Base-by-base conservation (phyloP, 2,797 vertebrate genomes). In the Cuculus canorus region DNA sequence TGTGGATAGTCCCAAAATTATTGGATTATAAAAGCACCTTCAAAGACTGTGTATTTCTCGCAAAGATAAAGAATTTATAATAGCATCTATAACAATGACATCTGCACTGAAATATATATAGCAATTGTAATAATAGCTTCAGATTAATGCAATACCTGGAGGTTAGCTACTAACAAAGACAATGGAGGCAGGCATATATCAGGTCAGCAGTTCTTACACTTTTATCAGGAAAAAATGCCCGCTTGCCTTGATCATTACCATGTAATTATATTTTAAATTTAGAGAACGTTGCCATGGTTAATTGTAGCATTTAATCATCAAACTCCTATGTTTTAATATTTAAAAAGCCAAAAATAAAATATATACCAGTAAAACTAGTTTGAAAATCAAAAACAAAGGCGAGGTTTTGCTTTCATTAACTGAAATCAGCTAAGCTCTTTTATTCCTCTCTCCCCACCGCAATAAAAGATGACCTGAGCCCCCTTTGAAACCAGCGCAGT, bases 31-130 rank as follows among this genome's bases (percentile, higher is more conserved):
- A 47, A 25, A 80, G 3, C 75, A 14, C 77, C 57, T 87, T 92
- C 71, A 82, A 92, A 90, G 68, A 48, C 53, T 56, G 27, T 27
- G 9, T 33, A 66, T 78, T 68, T 79, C 37, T 79, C 41, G 61
- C 33, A 71, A 82, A 79, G 80, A 91, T 86, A 82, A 96, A 96
- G 89, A 89, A 85, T 90, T 84, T 86, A 88, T 92, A 86, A 61
- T 52, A 10, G 8, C 32, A 77, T 87, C 82, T 65, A 10, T 90
- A 93, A 92, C 48, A 82, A 48, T 82, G 77, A 80, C 2, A 5
- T 78, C 28, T 82, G 56, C 35, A 68, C 87, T 84, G 94, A 87
- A 92, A 94, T 96, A 94, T 88, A 91, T 86, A 88, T 91, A 92
- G 57, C 68, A 90, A 69, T 90, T 95, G 80, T 82, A 92, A 91